These are phyloP conservation scores for Heliocidaris tuberculata DNA, from an alignment of 35 echinoderm and acorn worm genomes.

Conservation along the genomic window DNA sequence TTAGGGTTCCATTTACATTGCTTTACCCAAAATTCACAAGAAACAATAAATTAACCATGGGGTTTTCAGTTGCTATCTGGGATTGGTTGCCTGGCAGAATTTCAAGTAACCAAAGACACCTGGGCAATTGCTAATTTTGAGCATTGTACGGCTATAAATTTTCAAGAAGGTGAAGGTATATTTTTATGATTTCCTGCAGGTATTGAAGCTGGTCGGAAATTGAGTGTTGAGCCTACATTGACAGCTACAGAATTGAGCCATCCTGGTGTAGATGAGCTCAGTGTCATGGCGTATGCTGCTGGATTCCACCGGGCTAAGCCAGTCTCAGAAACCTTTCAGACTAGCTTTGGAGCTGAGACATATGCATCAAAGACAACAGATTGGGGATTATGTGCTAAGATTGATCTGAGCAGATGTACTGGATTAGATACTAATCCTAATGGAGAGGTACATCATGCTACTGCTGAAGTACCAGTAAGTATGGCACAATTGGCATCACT, in stretches of 20 bases:
- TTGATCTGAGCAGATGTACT: constrained; percentile 35
- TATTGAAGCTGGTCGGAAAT: constrained; percentile 72
- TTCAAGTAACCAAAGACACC: no score
- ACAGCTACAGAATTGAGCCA: constrained; percentile 74
- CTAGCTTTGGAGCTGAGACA: constrained; percentile 38
- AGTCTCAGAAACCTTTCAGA: constrained; percentile 23
- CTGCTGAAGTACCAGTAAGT: constrained; percentile 45
- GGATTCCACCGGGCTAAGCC: constrained; percentile 66
- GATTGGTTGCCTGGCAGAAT: no score
- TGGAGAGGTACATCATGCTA: constrained; percentile 17
- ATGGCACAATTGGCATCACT: neutral
- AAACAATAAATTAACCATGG: no score
- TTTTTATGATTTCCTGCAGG: constrained; percentile 57
- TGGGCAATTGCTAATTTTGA: no score
- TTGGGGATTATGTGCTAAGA: constrained; percentile 64
- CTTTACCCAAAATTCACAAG: no score
- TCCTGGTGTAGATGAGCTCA: constrained; percentile 87
- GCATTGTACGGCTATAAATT: neutral
- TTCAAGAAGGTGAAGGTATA: neutral
- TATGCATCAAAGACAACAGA: constrained; percentile 46
- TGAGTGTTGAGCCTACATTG: constrained; percentile 64
- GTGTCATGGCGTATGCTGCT: constrained; percentile 88
- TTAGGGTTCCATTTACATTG: no score
- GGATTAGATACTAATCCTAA: constrained; percentile 45
- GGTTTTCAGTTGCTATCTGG: no score